phyloP scores from a whole-genome alignment of 2,113 vertebrate genomes.

The Sturnus vulgaris region DNA sequence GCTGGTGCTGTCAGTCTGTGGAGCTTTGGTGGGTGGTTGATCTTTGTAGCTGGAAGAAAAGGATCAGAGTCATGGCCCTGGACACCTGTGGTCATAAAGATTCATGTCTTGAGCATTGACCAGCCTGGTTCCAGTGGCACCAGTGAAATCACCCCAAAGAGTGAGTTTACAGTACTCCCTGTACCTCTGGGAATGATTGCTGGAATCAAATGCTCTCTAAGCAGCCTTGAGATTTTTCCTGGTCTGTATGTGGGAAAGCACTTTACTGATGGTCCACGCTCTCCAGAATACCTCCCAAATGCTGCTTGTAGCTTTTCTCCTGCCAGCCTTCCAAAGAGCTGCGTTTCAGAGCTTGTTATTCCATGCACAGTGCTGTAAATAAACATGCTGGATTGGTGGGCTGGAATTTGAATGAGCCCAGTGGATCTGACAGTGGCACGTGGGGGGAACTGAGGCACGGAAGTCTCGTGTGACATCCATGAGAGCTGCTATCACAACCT shows the following conservation, averaged over 20 bases:
- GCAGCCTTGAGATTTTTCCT: not conserved
- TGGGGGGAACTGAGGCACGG: not conserved
- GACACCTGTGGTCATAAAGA: not conserved
- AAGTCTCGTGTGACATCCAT: not conserved
- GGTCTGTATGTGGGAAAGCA: not conserved
- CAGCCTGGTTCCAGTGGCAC: not conserved
- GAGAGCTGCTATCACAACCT: not conserved
- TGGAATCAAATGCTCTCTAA: not conserved
- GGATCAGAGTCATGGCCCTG: not conserved
- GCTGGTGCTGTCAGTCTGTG: not conserved
- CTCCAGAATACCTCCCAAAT: not conserved
- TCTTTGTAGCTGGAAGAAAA: not conserved
- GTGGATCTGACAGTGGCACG: not conserved
- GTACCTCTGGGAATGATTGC: not conserved
- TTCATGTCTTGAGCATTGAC: rapidly evolving
- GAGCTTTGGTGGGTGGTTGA: not conserved
- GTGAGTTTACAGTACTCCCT: not conserved
- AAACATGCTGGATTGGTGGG: not conserved
- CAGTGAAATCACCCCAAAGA: not conserved
- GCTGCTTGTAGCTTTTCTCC: not conserved
- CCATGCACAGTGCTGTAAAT: not conserved
- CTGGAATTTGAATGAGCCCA: not conserved
- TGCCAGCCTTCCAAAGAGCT: not conserved
- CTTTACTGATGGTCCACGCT: not conserved
- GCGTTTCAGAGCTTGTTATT: not conserved